Evolutionary conservation across 2,888 invertebrate species (phyloP).

Genomic region (Ochlodes sylvanus): DNA sequence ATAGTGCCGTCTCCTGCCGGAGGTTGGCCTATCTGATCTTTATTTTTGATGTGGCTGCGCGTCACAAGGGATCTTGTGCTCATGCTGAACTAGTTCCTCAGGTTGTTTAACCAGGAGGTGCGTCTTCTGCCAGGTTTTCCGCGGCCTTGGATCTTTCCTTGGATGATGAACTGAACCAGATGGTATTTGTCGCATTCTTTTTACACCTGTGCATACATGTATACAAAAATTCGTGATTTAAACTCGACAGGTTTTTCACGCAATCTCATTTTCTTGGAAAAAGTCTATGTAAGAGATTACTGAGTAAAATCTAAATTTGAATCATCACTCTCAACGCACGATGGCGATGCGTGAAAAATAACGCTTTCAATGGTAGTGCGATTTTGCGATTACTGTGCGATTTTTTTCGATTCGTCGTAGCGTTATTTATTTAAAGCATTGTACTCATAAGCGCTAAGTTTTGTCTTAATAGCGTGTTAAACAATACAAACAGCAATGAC

Average conservation of each 20-base stretch:
- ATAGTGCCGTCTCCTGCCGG: no score
- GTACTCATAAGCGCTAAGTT: no score
- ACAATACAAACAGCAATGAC: no score
- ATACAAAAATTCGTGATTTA: neutral
- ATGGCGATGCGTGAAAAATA: constrained; percentile 38
- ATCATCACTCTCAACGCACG: constrained; percentile 55
- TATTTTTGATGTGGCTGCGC: no score
- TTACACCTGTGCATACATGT: neutral
- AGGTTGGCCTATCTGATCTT: no score
- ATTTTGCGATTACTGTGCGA: constrained; percentile 24
- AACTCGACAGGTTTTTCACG: constrained; percentile 50
- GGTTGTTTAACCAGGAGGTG: no score
- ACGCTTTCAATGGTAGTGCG: constrained; percentile 6
- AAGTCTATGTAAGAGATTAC: constrained; percentile 70
- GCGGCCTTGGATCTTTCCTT: no score
- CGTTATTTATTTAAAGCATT: neutral
- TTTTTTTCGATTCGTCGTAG: neutral
- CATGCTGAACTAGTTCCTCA: no score
- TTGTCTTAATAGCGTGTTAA: no score
- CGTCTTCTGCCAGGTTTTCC: no score
- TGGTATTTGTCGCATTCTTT: neutral
- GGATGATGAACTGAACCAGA: no score
- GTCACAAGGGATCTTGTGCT: no score
- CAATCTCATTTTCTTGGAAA: constrained; percentile 73
- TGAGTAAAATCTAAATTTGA: constrained; percentile 71